Base-by-base conservation (phyloP, 2,888 invertebrate genomes). In the Chrysolina americana region DNA sequence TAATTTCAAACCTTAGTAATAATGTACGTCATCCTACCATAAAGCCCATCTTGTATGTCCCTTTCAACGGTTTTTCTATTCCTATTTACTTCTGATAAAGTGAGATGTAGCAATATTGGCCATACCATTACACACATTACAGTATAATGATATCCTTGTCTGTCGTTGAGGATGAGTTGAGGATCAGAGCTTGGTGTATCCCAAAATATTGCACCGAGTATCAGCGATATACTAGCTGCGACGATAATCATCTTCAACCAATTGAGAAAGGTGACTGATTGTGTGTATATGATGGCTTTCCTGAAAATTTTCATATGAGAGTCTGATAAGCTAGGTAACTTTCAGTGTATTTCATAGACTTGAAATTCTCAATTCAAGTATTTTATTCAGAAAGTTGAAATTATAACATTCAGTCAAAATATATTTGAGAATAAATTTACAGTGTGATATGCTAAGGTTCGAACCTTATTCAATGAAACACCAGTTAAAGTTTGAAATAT, bases 191-290 rank as follows among this genome's bases (percentile, higher is more conserved):
- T 90, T 0, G 95, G 94, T 5, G 97, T 91, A 85, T 97, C 96
- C 96, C 96, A 97, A 87, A 95, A 97, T 81, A 97, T 93, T 79
- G 95, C 94, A 53, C 97, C 97, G 44, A 95, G 92, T 79, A 95
- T 89, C 69, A 97, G 90, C 3, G 97, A 97, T 84, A 97, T 91
- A 77, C 95, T 91, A 1, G 94, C 95, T 0, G 96, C 93, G 17
- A 95, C 90, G 21, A 97, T 90, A 13, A 97, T 91, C 78, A 95
- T 92, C 56, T 93, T 92, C 47, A 96, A 91, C 89, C 96, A 94
- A 80, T 92, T 93, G 0, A 96, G 92, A 76, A 97, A 88, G 4
- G 96, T 95, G 84, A 93, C 94, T 70, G 96, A 96, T 87, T 96
- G 97, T 65, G 95, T 96, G 88, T 95, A 96, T 75, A 96, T 91